Base-by-base conservation (phyloP, 2,888 invertebrate genomes). In the Troides helena region DNA sequence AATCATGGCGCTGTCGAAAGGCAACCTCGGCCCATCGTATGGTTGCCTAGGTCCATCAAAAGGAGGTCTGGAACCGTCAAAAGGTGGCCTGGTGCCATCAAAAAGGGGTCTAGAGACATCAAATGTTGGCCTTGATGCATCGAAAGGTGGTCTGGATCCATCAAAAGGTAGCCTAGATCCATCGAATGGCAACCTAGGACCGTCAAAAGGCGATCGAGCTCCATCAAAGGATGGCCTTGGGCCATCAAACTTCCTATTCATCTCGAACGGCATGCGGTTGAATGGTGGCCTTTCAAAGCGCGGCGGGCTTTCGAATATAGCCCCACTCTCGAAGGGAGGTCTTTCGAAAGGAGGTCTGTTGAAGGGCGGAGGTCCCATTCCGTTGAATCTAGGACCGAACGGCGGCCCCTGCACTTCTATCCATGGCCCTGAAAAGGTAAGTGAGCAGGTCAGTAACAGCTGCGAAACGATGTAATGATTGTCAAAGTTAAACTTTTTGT, bases 361-460 rank as follows among this genome's bases (percentile, higher is more conserved):
- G 75, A 87, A 89, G 8, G 83, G 86, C 14, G 90, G 86, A 6
- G 69, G 69, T 0, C 87, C 88, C 87, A 85, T 90, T 71, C 91
- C 92, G 78, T 90, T 92, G 76, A 92, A 93, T 6, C 92, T 81
- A 4, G 90, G 88, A 21, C 87, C 89, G 72, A 88, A 89, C 1
- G 87, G 86, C 74, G 80, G 77, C 10, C 84, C 82, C 30, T 86
- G 81, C 72, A 90, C 85, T 72, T 90, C 93, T 92, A 93, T 85
- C 90, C 91, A 91, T 0, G 88, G 88, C 18, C 88, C 91, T 86
- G 90, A 12, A 87, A 89, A 36, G 30, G 21, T 36, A 46, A 23
- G 10, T 39, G 39, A 39, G 10, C 39, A 8, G 7, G 8, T 39
- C 39, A 39, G 10, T 39, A 39, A 39, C 7, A 10, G 10, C 39